Base-by-base conservation (phyloP, 2,113 vertebrate genomes). In the Gadus macrocephalus region DNA sequence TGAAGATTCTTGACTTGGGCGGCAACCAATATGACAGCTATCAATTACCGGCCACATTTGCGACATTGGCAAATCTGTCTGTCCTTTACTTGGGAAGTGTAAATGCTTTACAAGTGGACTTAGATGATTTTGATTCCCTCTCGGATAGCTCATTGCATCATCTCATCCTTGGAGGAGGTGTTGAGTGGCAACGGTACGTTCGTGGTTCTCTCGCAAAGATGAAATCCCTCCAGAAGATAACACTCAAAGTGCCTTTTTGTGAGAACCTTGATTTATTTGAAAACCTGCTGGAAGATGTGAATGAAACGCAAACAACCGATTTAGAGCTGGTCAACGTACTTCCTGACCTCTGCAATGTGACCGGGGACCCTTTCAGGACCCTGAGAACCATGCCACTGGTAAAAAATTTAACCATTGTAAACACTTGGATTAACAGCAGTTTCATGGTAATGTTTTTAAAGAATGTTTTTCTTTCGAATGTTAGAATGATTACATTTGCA, bases 171-270 rank as follows among this genome's bases (percentile, higher is more conserved):
- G 78, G 81, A 61, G 69, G 62, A 31, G 81, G 82, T 28, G 65
- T 25, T n/a, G 59, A 70, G 14, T 78, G 87, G 66, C 74, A 79
- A 59, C 70, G 59, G 9, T 90, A 89, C 15, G 81, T 89, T 49
- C 0, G 69, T 27, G 84, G 84, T 5, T 72, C 89, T 58, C 79
- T 91, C 22, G 78, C 74, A 11, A 81, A 86, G 61, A 0, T 91
- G 0, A 77, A 59, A 60, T 79, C 63, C 17, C 53, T 90, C 35
- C 27, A 80, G 63, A 73, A 79, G 53, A 2, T 89, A 1, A 76
- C 83, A 15, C 77, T 91, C 9, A 78, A 61, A 38, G 71, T 81
- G 25, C 68, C 80, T 17, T 89, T 89, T 67, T 91, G 90, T 70
- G 61, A 73, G 12, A 59, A 59, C 11, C 70, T 81, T 4, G n/a